These are phyloP conservation scores for Sciurus niger DNA, from an alignment of 2,113 vertebrate species.

Conservation along the genomic window DNA sequence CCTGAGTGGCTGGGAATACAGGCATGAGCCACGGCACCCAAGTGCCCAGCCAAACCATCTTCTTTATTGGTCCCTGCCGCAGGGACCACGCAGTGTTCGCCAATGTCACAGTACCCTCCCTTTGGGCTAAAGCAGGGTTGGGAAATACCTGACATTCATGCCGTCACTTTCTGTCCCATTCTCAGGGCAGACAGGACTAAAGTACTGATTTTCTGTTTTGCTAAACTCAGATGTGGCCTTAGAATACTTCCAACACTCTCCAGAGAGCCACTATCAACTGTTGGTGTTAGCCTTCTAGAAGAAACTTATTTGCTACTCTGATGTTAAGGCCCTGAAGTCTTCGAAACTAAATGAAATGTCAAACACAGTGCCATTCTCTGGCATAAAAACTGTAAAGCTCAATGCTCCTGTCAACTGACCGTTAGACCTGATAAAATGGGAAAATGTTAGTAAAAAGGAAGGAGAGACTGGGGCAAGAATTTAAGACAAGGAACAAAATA, in stretches of 20 bases:
- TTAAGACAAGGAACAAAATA: background rate
- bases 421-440: constrained; percentile 43
- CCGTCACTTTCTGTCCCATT: background rate
- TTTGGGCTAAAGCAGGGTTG: background rate
- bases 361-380: constrained; percentile 21
- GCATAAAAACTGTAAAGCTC: background rate
- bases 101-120: background rate
- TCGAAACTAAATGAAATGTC: constrained; percentile 48
- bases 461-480: background rate
- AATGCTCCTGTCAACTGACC: constrained; percentile 6
- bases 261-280: background rate
- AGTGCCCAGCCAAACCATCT: background rate
- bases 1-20: background rate
- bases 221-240: background rate
- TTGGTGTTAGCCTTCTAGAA: background rate
- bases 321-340: constrained; percentile 10
- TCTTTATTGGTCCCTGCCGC: background rate
- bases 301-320: constrained; percentile 40
- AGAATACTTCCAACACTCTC: background rate
- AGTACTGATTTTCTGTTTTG: background rate
- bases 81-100: background rate
- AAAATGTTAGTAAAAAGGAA: constrained; percentile 47
- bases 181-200: background rate
- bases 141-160: background rate
- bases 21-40: background rate